These are phyloP conservation scores for Amorpha juglandis DNA, from an alignment of 2,888 invertebrate genomes.

Conservation along the genomic window DNA sequence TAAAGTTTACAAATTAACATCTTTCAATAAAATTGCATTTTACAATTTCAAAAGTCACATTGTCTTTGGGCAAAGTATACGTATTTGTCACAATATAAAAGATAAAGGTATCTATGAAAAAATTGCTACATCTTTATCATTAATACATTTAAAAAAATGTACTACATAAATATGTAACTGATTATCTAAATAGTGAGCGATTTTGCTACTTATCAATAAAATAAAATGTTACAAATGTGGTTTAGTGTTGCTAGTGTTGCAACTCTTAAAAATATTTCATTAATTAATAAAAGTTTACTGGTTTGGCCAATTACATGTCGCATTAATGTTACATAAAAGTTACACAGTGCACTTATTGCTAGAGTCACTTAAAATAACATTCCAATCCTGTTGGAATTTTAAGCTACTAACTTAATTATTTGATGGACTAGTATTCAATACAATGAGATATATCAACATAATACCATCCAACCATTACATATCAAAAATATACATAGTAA, in stretches of 20 bases:
- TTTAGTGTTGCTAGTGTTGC: slow-evolving; percentile 3
- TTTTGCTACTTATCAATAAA: background rate
- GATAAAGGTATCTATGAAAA: background rate
- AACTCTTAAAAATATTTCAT: background rate
- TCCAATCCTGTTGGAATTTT: slow-evolving; percentile 44
- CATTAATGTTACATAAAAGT: slow-evolving; percentile 11
- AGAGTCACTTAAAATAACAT: slow-evolving; percentile 42
- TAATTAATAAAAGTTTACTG: background rate
- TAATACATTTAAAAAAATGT: background rate
- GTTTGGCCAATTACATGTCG: background rate
- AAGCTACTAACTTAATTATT: slow-evolving; percentile 50
- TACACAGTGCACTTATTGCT: slow-evolving; percentile 31
- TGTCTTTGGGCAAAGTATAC: slow-evolving; percentile 6
- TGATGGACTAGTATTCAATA: slow-evolving; percentile 74
- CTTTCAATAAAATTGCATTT: background rate
- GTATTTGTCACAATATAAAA: background rate
- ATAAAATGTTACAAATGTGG: background rate
- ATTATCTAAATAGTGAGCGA: background rate
- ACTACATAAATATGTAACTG: background rate
- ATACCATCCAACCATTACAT: slow-evolving; percentile 49
- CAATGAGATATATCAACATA: slow-evolving; percentile 55
- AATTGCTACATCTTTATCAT: background rate
- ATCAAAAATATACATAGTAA: slow-evolving; percentile 47
- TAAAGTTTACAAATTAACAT: slow-evolving; percentile 37
- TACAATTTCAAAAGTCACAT: slow-evolving; percentile 7